Conservation (phyloP, 2,797 vertebrate species). For the Anabas testudineus region DNA sequence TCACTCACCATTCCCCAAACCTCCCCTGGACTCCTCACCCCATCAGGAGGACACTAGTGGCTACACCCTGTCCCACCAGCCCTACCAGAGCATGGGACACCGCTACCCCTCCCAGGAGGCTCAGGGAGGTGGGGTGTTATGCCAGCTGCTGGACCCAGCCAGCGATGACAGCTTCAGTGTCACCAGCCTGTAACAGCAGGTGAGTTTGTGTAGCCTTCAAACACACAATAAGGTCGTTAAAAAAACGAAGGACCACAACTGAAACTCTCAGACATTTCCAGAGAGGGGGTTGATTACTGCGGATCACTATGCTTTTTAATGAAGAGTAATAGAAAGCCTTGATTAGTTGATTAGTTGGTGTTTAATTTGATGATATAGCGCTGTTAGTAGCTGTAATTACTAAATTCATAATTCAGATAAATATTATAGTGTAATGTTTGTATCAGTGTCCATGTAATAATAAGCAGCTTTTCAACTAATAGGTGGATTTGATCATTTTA, state of each 20-base stretch:
- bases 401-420: background rate
- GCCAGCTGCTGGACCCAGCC: conserved; percentile 95
- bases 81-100: conserved; percentile 85
- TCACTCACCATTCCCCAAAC: conserved; percentile 82
- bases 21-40: conserved; percentile 92
- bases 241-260: background rate
- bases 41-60: conserved; percentile 92
- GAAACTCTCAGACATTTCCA: background rate
- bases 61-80: conserved; percentile 93
- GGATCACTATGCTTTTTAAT: background rate
- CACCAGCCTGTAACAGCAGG: conserved; percentile 97
- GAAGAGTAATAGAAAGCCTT: background rate
- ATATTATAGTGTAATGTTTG: background rate
- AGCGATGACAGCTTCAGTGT: conserved; percentile 98
- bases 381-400: background rate
- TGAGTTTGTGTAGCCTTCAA: conserved; percentile 36
- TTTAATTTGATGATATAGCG: conserved; percentile 15
- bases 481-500: background rate
- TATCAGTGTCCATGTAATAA: background rate
- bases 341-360: conserved; percentile 6
- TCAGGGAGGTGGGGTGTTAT: conserved; percentile 91
- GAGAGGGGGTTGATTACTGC: background rate
- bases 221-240: background rate
- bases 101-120: conserved; percentile 91
- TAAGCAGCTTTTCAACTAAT: background rate